phyloP scores from a whole-genome alignment of 2,797 vertebrate species.

The Acanthurus lineatus region DNA sequence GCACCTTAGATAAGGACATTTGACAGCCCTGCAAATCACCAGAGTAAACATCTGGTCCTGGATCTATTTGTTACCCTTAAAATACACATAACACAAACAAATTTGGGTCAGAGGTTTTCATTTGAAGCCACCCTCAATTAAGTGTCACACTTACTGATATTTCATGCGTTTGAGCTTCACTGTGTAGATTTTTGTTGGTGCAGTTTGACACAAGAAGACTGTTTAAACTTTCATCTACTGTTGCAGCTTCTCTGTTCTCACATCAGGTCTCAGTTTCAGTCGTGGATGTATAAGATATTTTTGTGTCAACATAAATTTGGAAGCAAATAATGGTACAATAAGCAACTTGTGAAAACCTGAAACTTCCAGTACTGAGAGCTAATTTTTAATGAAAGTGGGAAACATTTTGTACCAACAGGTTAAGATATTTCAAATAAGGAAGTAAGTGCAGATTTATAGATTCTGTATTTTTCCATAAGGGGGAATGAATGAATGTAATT shows the following conservation, averaged over 20 bases:
- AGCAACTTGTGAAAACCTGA: neutral
- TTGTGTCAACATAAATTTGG: neutral
- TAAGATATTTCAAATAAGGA: too few relatives aligned
- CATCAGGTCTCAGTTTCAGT: neutral
- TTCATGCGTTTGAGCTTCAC: too few relatives aligned
- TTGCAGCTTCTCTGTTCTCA: too few relatives aligned
- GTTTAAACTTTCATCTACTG: too few relatives aligned
- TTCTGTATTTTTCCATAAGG: neutral
- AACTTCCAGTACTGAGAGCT: neutral
- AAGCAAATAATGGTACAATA: neutral
- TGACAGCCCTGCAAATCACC: too few relatives aligned
- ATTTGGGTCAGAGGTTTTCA: neutral
- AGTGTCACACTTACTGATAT: too few relatives aligned
- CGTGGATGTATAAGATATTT: too few relatives aligned
- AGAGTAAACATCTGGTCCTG: too few relatives aligned
- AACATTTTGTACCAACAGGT: neutral
- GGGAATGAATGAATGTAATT: neutral
- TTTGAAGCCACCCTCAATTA: too few relatives aligned
- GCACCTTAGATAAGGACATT: neutral
- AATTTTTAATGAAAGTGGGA: neutral
- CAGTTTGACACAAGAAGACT: neutral
- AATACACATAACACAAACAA: too few relatives aligned
- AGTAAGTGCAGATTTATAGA: too few relatives aligned
- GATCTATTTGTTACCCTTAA: too few relatives aligned
- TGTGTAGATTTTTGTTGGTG: neutral